These are phyloP conservation scores for Pachydiplax longipennis DNA, from an alignment of 2,888 invertebrate species.

Conservation along the genomic window DNA sequence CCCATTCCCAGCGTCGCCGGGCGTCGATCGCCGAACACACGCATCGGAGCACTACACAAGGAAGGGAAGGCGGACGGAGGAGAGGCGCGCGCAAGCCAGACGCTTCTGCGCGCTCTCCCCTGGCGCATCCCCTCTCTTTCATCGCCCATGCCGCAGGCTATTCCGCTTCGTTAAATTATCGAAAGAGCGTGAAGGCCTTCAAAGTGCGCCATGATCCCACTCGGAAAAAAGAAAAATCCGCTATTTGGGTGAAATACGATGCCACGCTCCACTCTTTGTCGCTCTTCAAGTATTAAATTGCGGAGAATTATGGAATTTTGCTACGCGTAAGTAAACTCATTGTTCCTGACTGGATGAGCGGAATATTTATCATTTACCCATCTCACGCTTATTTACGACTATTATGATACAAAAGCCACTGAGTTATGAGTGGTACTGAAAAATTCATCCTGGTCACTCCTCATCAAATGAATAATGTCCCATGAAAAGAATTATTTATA, in stretches of 20 bases:
- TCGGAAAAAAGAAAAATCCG: constrained; percentile 27
- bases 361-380: too few species aligned
- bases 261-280: constrained; percentile 50
- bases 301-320: too few species aligned
- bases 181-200: constrained; percentile 10
- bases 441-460: too few species aligned
- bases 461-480: too few species aligned
- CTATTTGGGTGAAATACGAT: constrained; percentile 52
- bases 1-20: constrained; percentile 37
- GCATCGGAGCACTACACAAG: background rate
- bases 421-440: too few species aligned
- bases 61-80: background rate
- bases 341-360: too few species aligned
- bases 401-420: too few species aligned
- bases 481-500: too few species aligned
- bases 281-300: too few species aligned
- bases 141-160: constrained; percentile 19
- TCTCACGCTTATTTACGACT: constrained; percentile 39
- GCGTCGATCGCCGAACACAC: background rate
- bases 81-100: constrained; percentile 20
- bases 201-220: constrained; percentile 34
- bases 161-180: constrained; percentile 3
- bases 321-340: too few species aligned
- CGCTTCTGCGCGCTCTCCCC: constrained; percentile 47
- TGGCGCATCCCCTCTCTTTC: background rate